Evolutionary conservation across 2,113 vertebrate species (phyloP).

Genomic region (Anser brachyrhynchus): DNA sequence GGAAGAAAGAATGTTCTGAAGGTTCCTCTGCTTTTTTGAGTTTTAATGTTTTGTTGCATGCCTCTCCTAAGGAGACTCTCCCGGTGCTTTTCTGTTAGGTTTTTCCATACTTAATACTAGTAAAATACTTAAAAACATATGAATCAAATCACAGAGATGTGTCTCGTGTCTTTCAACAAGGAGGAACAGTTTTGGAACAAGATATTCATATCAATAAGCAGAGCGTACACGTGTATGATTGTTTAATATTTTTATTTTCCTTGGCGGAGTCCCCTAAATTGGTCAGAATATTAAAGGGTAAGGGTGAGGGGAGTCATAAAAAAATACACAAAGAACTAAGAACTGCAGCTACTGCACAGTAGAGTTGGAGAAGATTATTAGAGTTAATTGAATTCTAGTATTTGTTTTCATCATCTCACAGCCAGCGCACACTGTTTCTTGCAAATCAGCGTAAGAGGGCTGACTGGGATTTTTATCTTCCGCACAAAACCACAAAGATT

Average conservation of each 20-base stretch:
- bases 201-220: not conserved
- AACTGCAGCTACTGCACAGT: not conserved
- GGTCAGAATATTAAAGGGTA: not conserved
- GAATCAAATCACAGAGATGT: accelerated
- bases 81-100: not conserved
- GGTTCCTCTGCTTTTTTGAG: not conserved
- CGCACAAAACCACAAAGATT: not conserved
- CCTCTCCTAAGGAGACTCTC: not conserved
- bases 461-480: not conserved
- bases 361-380: not conserved
- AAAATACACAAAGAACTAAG: not conserved
- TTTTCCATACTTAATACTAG: not conserved
- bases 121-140: not conserved
- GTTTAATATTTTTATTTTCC: not conserved
- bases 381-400: not conserved
- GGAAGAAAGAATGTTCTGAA: not conserved
- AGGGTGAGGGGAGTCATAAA: not conserved
- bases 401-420: not conserved
- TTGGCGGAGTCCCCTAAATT: not conserved
- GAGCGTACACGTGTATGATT: not conserved
- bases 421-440: not conserved
- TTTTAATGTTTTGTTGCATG: not conserved
- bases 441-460: not conserved
- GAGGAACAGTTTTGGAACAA: not conserved
- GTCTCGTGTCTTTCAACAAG: not conserved